These are phyloP conservation scores for Columbina picui DNA, from an alignment of 2,113 vertebrate genomes.

Conservation along the genomic window DNA sequence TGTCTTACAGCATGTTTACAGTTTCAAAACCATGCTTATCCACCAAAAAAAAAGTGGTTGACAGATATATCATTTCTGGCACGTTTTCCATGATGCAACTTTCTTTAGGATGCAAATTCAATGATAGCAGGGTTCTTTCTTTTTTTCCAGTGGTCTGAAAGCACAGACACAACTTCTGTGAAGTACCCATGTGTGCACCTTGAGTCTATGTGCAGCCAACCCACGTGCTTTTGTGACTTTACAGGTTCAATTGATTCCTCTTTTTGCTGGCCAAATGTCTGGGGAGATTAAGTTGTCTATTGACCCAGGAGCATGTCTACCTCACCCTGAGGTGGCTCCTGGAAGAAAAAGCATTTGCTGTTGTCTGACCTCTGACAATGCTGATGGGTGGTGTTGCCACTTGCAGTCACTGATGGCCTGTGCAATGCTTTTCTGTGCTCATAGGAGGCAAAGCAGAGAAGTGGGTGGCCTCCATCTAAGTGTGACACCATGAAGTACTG, in stretches of 20 bases:
- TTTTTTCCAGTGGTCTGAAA: neutral
- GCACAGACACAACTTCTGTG: neutral
- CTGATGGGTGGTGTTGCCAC: neutral
- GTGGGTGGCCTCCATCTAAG: neutral
- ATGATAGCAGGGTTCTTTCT: neutral
- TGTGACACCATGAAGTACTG: neutral
- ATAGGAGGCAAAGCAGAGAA: neutral
- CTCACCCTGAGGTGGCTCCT: neutral
- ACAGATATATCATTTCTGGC: neutral
- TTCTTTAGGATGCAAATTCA: neutral
- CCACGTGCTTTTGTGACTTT: neutral
- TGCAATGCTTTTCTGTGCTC: neutral
- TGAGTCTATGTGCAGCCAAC: neutral
- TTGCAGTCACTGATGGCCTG: neutral
- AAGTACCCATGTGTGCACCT: fast-evolving
- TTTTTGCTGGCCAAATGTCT: neutral
- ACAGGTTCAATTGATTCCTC: neutral
- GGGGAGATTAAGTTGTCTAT: neutral
- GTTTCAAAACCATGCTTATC: neutral
- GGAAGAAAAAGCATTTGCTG: neutral
- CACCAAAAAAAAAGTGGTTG: neutral
- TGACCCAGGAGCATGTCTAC: neutral
- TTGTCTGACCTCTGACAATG: neutral
- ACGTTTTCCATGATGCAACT: neutral
- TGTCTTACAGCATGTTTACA: neutral